These are phyloP conservation scores for Amaurobius ferox DNA, from an alignment of 2,888 invertebrate species.

Conservation along the genomic window DNA sequence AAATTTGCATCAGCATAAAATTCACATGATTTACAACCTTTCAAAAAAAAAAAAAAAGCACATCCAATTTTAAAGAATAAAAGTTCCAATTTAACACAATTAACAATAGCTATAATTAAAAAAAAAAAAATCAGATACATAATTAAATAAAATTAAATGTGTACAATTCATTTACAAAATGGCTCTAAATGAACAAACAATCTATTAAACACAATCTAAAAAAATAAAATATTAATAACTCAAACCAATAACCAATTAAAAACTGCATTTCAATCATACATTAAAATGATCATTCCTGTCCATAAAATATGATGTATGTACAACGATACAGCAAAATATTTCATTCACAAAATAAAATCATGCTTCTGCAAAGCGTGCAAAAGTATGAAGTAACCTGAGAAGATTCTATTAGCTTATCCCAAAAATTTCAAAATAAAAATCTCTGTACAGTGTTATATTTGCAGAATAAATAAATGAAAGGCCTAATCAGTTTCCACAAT, in stretches of 20 bases:
- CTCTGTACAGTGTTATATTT: slow-evolving; percentile 34
- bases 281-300: neutral
- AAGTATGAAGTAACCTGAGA: neutral
- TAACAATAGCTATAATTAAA: too few relatives aligned
- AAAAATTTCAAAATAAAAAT: slow-evolving; percentile 8
- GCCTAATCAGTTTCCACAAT: slow-evolving; percentile 32
- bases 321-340: neutral
- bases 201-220: too few relatives aligned
- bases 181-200: too few relatives aligned
- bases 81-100: too few relatives aligned
- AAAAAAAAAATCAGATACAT: too few relatives aligned
- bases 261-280: neutral
- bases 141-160: too few relatives aligned
- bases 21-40: too few relatives aligned
- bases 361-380: neutral
- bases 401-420: neutral
- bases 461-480: slow-evolving; percentile 65
- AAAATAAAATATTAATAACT: too few relatives aligned
- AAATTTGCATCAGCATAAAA: too few relatives aligned
- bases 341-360: neutral
- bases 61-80: too few relatives aligned
- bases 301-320: neutral
- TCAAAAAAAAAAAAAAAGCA: too few relatives aligned
- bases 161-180: too few relatives aligned
- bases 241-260: neutral